phyloP scores from a whole-genome alignment of 2,113 vertebrate genomes.

The Saguinus imperator region DNA sequence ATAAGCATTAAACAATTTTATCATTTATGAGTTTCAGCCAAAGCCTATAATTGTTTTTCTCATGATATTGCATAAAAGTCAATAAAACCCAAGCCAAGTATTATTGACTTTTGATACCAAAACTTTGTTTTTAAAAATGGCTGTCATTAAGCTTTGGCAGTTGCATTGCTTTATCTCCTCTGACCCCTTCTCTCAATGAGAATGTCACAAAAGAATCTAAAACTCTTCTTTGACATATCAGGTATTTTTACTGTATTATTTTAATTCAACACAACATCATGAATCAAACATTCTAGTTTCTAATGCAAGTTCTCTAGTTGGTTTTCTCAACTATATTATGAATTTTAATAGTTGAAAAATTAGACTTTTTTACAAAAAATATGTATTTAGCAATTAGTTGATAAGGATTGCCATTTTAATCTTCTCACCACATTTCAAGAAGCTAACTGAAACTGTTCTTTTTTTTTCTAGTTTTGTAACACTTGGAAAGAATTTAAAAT shows the following conservation, averaged over 20 bases:
- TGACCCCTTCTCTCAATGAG: background rate
- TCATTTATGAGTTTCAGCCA: background rate
- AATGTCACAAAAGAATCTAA: background rate
- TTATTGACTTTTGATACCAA: background rate
- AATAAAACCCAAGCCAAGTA: background rate
- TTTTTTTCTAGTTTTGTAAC: constrained; percentile 33
- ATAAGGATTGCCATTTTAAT: constrained; percentile 55
- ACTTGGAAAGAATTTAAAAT: constrained; percentile 47
- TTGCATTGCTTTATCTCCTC: background rate
- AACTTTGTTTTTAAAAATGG: background rate
- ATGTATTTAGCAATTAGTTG: constrained; percentile 48
- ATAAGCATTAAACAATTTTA: background rate
- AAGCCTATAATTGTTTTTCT: constrained; percentile 29
- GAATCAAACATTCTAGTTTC: background rate
- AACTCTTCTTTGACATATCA: background rate
- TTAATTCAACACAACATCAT: background rate
- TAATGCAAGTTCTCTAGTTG: background rate
- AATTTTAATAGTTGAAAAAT: constrained; percentile 46
- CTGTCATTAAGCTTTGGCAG: background rate
- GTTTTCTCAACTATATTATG: constrained; percentile 28
- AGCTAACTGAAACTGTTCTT: constrained; percentile 44
- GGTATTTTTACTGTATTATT: background rate
- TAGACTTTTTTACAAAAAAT: constrained; percentile 15
- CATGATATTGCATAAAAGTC: background rate
- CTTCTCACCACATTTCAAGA: constrained; percentile 33